Percentiles rank a stretch among this genome's conserved stretches.
These are phyloP conservation scores for Drosophila mayri DNA, from an alignment of 1,140 invertebrate genomes.

Conservation along the genomic window DNA sequence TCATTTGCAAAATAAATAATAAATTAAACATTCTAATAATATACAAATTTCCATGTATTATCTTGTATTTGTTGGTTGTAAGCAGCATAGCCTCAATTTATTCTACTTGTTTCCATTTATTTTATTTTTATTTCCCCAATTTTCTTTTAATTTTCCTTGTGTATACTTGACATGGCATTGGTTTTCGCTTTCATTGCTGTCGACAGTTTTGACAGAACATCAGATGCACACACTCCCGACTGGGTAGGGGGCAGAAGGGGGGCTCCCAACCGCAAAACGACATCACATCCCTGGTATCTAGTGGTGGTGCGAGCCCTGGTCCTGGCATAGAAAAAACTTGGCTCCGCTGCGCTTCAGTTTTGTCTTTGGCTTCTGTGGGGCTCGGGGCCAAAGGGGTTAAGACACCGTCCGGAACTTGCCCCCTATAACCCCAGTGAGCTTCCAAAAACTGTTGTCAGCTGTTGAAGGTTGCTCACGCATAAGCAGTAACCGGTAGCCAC, in stretches of 20 bases:
- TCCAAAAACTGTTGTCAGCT: constrained; percentile 55
- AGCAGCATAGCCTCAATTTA: not conserved
- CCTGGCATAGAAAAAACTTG: constrained; percentile 52
- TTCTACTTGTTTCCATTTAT: not conserved
- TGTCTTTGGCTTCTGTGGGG: constrained; percentile 31
- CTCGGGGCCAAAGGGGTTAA: constrained; percentile 31
- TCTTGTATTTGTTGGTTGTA: no score
- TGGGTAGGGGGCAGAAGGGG: not conserved
- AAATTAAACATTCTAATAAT: no score
- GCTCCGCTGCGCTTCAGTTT: constrained; percentile 40
- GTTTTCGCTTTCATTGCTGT: constrained; percentile 59
- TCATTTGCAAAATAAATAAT: not conserved
- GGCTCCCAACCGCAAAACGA: constrained; percentile 50
- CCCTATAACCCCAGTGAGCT: constrained; percentile 32
- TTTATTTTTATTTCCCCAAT: not conserved
- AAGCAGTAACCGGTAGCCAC: constrained; percentile 42
- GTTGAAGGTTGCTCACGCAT: constrained; percentile 68
- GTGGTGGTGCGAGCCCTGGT: constrained; percentile 5
- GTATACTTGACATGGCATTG: constrained; percentile 35
- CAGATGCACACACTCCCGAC: constrained; percentile 40
- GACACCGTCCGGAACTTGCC: constrained; percentile 10
- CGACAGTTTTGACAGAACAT: constrained; percentile 65
- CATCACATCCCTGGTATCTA: constrained; percentile 53
- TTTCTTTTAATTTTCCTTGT: not conserved
- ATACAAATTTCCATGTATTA: not conserved